Percentiles rank a stretch among this genome's conserved stretches.
Evolutionary conservation across 1,140 invertebrate genomes (phyloP).

Genomic region (Dendroctonus valens): DNA sequence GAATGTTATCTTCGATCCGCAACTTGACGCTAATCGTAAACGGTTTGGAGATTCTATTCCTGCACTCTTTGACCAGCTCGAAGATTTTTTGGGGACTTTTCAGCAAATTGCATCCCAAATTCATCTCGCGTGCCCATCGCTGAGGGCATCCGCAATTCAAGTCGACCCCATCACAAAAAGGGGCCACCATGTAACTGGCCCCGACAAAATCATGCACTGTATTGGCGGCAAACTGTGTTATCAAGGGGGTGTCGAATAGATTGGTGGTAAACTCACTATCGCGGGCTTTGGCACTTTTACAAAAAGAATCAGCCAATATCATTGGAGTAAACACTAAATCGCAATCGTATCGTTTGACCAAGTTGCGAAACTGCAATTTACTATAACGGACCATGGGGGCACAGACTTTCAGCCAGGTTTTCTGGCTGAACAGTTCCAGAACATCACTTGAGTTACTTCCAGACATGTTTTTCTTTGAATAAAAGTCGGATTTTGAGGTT

Average conservation of each 20-base stretch:
- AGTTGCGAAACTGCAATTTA: constrained; percentile 81
- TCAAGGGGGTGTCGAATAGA: constrained; percentile 74
- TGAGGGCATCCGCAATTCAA: constrained; percentile 98
- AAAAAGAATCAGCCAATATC: constrained; percentile 93
- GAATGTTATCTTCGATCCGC: constrained; percentile 63
- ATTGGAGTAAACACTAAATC: constrained; percentile 94
- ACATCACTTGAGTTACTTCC: constrained; percentile 50
- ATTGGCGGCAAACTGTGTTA: constrained; percentile 95
- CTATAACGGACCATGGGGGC: constrained; percentile 97
- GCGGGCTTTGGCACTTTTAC: constrained; percentile 83
- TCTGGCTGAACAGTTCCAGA: constrained; percentile 63
- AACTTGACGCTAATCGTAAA: constrained; percentile 94
- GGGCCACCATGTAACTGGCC: constrained; percentile 80
- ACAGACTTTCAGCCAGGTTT: constrained; percentile 73
- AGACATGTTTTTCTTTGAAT: background rate
- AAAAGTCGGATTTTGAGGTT: background rate
- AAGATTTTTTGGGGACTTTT: constrained; percentile 79
- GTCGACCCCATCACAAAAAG: constrained; percentile 89
- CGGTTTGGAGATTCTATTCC: constrained; percentile 66
- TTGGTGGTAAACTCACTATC: constrained; percentile 86
- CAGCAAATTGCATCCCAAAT: constrained; percentile 84
- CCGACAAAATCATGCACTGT: constrained; percentile 77
- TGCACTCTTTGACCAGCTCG: constrained; percentile 76
- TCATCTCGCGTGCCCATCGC: constrained; percentile 88
- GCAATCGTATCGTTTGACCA: constrained; percentile 82